These are phyloP conservation scores for Oreochromis tanganicae DNA, from an alignment of 2,113 vertebrate genomes.

Conservation along the genomic window DNA sequence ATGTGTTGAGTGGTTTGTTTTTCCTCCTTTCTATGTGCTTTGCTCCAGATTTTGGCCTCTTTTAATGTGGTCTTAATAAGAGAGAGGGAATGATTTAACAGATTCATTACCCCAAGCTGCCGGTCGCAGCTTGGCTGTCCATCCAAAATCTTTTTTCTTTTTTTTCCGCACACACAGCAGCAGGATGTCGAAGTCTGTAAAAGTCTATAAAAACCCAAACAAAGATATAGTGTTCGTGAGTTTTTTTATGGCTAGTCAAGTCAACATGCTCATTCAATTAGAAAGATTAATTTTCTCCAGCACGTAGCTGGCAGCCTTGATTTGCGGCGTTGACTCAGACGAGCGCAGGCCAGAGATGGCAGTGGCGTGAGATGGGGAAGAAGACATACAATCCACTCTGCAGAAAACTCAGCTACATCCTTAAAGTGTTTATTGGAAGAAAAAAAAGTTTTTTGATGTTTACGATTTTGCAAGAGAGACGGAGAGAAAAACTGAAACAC, in stretches of 20 bases:
- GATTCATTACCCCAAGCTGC: slow-evolving; percentile 53
- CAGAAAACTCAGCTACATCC: not conserved
- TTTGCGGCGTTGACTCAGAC: slow-evolving; percentile 16
- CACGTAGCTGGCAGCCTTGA: slow-evolving; percentile 10
- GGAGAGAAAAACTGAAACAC: not conserved
- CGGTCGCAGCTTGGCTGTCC: not conserved
- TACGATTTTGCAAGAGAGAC: not conserved
- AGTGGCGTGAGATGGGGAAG: not conserved
- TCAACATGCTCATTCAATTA: slow-evolving; percentile 54
- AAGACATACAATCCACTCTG: not conserved
- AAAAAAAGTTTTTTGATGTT: not conserved
- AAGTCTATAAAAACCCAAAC: slow-evolving; percentile 41
- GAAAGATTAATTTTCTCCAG: slow-evolving; percentile 36
- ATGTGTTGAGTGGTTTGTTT: slow-evolving; percentile 67
- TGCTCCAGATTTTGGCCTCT: slow-evolving; percentile 61
- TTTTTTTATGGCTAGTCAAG: slow-evolving; percentile 46
- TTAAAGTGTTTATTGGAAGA: not conserved
- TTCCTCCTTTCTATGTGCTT: slow-evolving; percentile 55
- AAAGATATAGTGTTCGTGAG: slow-evolving; percentile 30
- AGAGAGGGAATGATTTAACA: slow-evolving; percentile 56
- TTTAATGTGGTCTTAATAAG: slow-evolving; percentile 60
- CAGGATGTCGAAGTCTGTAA: slow-evolving; percentile 37
- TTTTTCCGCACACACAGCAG: slow-evolving; percentile 25
- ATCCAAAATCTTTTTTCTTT: slow-evolving; percentile 15
- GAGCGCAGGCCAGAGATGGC: not conserved